Percentiles rank a stretch among this genome's conserved stretches.
phyloP scores from a whole-genome alignment of 2,888 invertebrate species.

The Drosophila hawaiiensis region DNA sequence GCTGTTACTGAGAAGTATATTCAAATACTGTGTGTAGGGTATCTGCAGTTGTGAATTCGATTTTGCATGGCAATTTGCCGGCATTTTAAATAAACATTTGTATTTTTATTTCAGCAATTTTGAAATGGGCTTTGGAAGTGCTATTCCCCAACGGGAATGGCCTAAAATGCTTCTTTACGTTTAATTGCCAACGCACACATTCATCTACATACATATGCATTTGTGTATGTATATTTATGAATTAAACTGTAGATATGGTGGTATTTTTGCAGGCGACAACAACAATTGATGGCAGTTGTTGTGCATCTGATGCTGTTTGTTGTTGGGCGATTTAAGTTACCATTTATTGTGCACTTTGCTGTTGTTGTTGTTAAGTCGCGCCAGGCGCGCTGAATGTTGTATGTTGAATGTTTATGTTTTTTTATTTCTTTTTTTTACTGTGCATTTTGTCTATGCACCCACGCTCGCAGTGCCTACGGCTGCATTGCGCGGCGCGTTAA shows the following conservation, averaged over 20 bases:
- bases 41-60: background rate
- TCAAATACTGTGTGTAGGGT: background rate
- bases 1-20: background rate
- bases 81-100: constrained; percentile 30
- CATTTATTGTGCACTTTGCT: constrained; percentile 74
- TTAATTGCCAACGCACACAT: constrained; percentile 81
- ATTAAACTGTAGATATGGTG: constrained; percentile 15
- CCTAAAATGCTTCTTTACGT: constrained; percentile 74
- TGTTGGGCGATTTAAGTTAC: constrained; percentile 74
- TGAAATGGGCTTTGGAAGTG: constrained; percentile 3
- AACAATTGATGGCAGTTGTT: constrained; percentile 50
- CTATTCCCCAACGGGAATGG: constrained; percentile 12
- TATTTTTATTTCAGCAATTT: constrained; percentile 10
- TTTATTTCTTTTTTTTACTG: background rate
- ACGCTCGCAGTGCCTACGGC: constrained; percentile 8
- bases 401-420: constrained; percentile 3
- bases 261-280: constrained; percentile 17
- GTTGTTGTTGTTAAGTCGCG: constrained; percentile 64
- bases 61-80: constrained; percentile 30
- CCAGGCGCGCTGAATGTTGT: constrained; percentile 49
- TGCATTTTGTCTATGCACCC: constrained; percentile 30
- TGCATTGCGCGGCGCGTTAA: constrained; percentile 68
- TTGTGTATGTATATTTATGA: constrained; percentile 13
- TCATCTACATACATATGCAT: constrained; percentile 1
- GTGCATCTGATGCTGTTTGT: constrained; percentile 28